Conservation (phyloP, 1,140 invertebrate genomes). For the Elysia chlorotica region DNA sequence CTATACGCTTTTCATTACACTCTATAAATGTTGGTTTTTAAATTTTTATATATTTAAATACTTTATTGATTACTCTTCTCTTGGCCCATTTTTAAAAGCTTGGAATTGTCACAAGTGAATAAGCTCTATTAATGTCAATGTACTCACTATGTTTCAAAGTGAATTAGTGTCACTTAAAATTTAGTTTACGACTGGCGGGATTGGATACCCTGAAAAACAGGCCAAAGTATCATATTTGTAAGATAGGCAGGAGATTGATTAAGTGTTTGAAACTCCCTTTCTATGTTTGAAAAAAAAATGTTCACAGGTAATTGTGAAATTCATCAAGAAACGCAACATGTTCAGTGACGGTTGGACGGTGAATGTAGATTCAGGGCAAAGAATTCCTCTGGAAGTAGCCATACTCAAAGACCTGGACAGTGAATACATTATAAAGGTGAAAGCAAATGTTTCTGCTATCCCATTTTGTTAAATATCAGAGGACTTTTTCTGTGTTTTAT, state of each 20-base stretch:
- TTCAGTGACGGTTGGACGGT: conserved; percentile 4
- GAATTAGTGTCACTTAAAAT: neutral
- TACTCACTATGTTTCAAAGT: neutral
- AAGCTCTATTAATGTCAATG: too few relatives aligned
- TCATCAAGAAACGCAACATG: conserved; percentile 20
- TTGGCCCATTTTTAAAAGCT: too few relatives aligned
- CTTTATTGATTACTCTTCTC: too few relatives aligned
- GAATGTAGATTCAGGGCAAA: neutral
- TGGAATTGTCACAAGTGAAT: too few relatives aligned
- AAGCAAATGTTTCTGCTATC: neutral
- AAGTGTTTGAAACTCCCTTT: neutral
- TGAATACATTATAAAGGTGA: conserved; percentile 17
- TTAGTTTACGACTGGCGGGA: neutral
- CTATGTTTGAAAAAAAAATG: neutral
- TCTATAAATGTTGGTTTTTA: too few relatives aligned
- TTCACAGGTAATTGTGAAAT: conserved; percentile 14
- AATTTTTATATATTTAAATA: too few relatives aligned
- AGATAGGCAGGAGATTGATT: neutral
- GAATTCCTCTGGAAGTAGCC: conserved; percentile 10
- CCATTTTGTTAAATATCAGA: neutral
- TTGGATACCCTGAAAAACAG: neutral
- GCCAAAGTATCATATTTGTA: neutral
- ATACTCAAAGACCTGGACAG: neutral
- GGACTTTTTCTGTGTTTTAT: neutral
- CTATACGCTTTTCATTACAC: too few relatives aligned